phyloP scores from a whole-genome alignment of 2,113 vertebrate species.

The Oophaga pumilio region DNA sequence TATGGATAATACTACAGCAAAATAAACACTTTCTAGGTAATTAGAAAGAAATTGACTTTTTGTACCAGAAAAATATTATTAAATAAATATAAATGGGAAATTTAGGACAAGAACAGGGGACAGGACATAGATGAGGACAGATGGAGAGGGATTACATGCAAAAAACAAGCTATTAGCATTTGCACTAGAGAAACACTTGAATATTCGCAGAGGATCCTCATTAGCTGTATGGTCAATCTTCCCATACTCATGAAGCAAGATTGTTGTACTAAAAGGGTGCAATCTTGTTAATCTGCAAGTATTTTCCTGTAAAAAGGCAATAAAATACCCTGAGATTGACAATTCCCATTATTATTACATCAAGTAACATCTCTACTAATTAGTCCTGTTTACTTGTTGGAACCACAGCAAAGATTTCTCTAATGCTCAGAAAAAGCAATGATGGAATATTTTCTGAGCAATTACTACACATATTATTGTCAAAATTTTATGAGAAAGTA shows the following conservation, averaged over 20 bases:
- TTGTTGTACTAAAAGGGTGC: constrained; percentile 16
- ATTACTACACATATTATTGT: constrained; percentile 7
- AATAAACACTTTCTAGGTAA: not conserved
- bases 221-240: not conserved
- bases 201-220: not conserved
- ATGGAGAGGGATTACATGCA: not conserved
- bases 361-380: constrained; percentile 27
- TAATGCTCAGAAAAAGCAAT: constrained; percentile 22
- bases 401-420: not conserved
- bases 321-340: constrained; percentile 28
- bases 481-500: constrained; percentile 12
- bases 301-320: constrained; percentile 35
- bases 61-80: not conserved
- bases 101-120: not conserved
- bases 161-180: not conserved
- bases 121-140: not conserved
- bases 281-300: constrained; percentile 23
- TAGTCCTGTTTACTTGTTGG: constrained; percentile 20
- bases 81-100: not conserved
- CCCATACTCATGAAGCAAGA: not conserved
- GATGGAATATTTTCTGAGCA: not conserved
- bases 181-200: not conserved
- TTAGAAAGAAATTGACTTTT: not conserved
- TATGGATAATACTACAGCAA: not conserved
- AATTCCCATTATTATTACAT: constrained; percentile 41